Conservation (phyloP, 2,888 invertebrate species). For the Sphaerophoria rueppellii region DNA sequence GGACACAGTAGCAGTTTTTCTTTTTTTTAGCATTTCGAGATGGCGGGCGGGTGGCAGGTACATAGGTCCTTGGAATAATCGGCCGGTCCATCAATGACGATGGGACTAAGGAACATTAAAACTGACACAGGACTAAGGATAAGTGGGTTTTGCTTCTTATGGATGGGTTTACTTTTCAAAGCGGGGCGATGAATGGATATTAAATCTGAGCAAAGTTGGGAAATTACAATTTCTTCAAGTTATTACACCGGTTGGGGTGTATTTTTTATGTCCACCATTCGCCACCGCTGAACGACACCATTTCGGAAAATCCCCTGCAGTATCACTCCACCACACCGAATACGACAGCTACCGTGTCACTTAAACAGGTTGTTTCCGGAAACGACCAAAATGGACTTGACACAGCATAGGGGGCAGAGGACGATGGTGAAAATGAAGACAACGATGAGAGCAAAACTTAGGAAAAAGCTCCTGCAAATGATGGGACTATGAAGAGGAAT, state of each 20-base stretch:
- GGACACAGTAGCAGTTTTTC: slow-evolving; percentile 28
- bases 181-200: slow-evolving; percentile 63
- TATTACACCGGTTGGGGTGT: slow-evolving; percentile 66
- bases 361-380: slow-evolving; percentile 54
- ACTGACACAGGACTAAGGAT: slow-evolving; percentile 53
- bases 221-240: slow-evolving; percentile 73
- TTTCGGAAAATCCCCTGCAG: slow-evolving; percentile 62
- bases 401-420: not conserved
- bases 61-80: slow-evolving; percentile 58
- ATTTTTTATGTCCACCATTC: not conserved
- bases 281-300: slow-evolving; percentile 67
- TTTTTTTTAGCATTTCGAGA: not conserved
- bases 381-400: not conserved
- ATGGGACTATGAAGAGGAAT: slow-evolving; percentile 18
- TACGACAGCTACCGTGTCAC: slow-evolving; percentile 55
- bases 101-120: slow-evolving; percentile 64
- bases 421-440: not conserved
- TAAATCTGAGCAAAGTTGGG: slow-evolving; percentile 72
- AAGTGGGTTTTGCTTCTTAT: slow-evolving; percentile 28
- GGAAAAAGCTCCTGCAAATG: slow-evolving; percentile 36
- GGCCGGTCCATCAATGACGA: slow-evolving; percentile 66
- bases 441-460: slow-evolving; percentile 37
- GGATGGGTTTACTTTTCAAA: not conserved
- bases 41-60: not conserved
- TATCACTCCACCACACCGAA: slow-evolving; percentile 14